phyloP scores from a whole-genome alignment of 2,113 vertebrate genomes.

The Vulpes ferrilata region DNA sequence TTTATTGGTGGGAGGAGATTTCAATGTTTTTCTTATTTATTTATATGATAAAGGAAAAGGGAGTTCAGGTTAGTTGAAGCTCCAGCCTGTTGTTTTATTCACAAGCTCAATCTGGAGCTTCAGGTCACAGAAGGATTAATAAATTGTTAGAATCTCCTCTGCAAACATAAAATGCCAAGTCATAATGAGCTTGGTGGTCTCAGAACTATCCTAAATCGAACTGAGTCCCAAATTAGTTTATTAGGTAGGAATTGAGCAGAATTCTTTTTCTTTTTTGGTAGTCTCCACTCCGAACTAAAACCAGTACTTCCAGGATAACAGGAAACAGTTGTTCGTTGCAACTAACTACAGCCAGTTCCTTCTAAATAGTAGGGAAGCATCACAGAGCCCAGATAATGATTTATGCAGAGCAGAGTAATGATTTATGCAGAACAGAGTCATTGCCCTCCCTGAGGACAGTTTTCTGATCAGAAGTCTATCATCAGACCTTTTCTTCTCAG shows the following conservation, averaged over 20 bases:
- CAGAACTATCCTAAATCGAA: conserved; percentile 67
- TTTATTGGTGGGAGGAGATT: conserved; percentile 60
- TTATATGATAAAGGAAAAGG: conserved; percentile 68
- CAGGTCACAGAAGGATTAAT: conserved; percentile 81
- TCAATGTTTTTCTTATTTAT: conserved; percentile 67
- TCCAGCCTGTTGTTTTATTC: conserved; percentile 74
- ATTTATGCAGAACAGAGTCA: not conserved
- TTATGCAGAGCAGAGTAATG: conserved; percentile 3
- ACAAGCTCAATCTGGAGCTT: conserved; percentile 80
- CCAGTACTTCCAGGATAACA: conserved; percentile 49
- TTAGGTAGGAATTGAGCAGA: conserved; percentile 53
- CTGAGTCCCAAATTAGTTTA: conserved; percentile 70
- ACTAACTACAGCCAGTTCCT: conserved; percentile 26
- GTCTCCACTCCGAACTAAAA: conserved; percentile 21
- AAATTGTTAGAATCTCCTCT: conserved; percentile 83
- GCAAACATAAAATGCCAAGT: conserved; percentile 83
- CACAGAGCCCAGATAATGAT: not conserved
- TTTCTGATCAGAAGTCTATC: conserved; percentile 63
- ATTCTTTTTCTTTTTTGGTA: not conserved
- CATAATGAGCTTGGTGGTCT: conserved; percentile 76
- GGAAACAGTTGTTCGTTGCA: conserved; percentile 20
- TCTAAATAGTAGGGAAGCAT: conserved; percentile 17
- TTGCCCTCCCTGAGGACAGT: not conserved
- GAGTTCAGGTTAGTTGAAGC: conserved; percentile 36
- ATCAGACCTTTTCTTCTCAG: conserved; percentile 45